These are phyloP conservation scores for Diprion similis DNA, from an alignment of 1,140 invertebrate species.

Conservation along the genomic window DNA sequence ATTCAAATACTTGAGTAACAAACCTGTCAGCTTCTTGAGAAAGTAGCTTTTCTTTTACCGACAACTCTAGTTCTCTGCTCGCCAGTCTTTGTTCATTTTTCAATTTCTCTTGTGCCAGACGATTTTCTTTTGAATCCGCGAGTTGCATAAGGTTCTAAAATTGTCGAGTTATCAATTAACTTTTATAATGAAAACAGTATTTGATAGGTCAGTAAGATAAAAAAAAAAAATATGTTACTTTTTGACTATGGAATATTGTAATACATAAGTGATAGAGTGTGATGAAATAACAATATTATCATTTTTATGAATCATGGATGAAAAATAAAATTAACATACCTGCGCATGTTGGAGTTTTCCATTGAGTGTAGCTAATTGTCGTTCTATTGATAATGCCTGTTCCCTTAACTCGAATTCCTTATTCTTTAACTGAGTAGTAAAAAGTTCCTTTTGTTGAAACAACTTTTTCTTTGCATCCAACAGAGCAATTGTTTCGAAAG, in stretches of 20 bases:
- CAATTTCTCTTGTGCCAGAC: conserved; percentile 41
- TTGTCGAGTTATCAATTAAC: conserved; percentile 8
- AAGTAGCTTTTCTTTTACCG: conserved; percentile 50
- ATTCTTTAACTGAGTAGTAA: conserved; percentile 40
- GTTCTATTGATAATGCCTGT: conserved; percentile 42
- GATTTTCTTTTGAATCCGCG: conserved; percentile 45
- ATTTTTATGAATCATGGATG: too few relatives aligned
- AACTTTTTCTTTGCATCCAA: conserved; percentile 43
- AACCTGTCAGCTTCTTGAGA: conserved; percentile 50
- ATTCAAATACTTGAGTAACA: background rate
- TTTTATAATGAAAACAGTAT: conserved; percentile 17
- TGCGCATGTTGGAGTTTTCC: conserved; percentile 51
- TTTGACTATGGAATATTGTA: background rate
- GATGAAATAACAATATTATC: too few relatives aligned
- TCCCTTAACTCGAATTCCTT: conserved; percentile 49
- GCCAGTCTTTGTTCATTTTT: conserved; percentile 40
- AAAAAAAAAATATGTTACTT: background rate
- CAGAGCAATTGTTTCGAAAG: conserved; percentile 30
- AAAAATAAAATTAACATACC: conserved; percentile 31
- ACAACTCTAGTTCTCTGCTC: conserved; percentile 48
- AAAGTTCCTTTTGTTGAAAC: conserved; percentile 47
- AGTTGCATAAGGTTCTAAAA: conserved; percentile 44
- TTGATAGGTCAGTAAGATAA: background rate
- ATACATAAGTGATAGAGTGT: too few relatives aligned
- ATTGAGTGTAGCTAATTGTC: conserved; percentile 46